phyloP scores from a whole-genome alignment of 1,140 invertebrate genomes.

The Drosophila repletoides region DNA sequence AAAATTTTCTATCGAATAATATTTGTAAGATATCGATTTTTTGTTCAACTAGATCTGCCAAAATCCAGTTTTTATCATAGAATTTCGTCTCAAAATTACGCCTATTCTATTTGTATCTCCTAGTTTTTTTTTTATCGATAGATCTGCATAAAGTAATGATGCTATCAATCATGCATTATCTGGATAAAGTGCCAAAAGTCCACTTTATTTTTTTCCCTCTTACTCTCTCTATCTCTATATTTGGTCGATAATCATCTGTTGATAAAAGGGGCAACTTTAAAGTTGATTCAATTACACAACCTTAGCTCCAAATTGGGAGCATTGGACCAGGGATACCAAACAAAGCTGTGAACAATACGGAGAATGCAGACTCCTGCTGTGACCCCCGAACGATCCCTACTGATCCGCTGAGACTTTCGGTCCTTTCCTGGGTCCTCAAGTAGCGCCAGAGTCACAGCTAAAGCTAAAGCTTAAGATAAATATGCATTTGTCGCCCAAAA shows the following conservation, averaged over 20 bases:
- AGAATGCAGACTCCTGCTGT: slow-evolving; percentile 50
- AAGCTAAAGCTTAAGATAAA: slow-evolving; percentile 11
- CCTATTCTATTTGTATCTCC: not conserved
- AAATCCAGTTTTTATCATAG: too few relatives aligned
- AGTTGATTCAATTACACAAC: slow-evolving; percentile 38
- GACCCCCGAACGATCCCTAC: slow-evolving; percentile 49
- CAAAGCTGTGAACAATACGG: slow-evolving; percentile 39
- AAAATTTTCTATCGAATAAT: too few relatives aligned
- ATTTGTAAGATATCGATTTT: too few relatives aligned
- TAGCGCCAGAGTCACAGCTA: slow-evolving; percentile 49
- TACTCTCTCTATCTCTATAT: not conserved
- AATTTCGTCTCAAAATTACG: too few relatives aligned
- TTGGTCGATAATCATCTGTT: slow-evolving; percentile 13
- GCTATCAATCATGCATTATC: not conserved
- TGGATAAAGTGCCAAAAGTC: slow-evolving; percentile 25
- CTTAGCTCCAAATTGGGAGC: slow-evolving; percentile 51
- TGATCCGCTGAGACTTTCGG: slow-evolving; percentile 51
- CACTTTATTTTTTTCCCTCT: not conserved
- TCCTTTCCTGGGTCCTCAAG: slow-evolving; percentile 4
- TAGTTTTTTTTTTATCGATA: not conserved
- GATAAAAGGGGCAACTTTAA: too few relatives aligned
- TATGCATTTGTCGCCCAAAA: slow-evolving; percentile 60
- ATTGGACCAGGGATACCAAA: slow-evolving; percentile 3
- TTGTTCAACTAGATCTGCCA: too few relatives aligned
- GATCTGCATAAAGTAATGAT: too few relatives aligned